phyloP scores from a whole-genome alignment of 2,797 vertebrate genomes.

The Aeoliscus strigatus region DNA sequence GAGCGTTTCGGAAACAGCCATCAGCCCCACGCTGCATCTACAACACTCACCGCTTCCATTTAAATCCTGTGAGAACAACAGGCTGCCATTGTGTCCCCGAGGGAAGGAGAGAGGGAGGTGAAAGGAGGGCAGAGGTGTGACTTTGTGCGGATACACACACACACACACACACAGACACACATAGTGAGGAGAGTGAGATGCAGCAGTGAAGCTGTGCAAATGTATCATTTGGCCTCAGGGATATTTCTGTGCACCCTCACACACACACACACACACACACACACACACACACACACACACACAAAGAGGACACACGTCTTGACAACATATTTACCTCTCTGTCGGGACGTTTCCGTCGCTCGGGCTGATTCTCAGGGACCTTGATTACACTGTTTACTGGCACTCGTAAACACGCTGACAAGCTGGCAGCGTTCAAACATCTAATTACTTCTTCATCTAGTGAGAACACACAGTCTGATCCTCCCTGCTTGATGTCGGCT shows the following conservation, averaged over 20 bases:
- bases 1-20: too few relatives aligned
- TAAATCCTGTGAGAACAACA: constrained; percentile 55
- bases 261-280: constrained; percentile 29
- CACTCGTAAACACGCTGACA: constrained; percentile 68
- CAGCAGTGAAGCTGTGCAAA: constrained; percentile 49
- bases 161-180: constrained; percentile 25
- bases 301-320: constrained; percentile 29
- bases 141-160: constrained; percentile 28
- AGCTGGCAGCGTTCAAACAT: constrained; percentile 59
- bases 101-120: constrained; percentile 43
- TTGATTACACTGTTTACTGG: constrained; percentile 74
- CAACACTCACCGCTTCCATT: constrained; percentile 69
- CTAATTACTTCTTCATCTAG: constrained; percentile 62
- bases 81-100: constrained; percentile 56
- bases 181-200: constrained; percentile 33
- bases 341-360: constrained; percentile 46
- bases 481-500: constrained; percentile 38
- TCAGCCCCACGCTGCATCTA: too few relatives aligned
- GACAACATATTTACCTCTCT: constrained; percentile 59
- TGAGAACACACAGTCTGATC: constrained; percentile 48
- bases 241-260: constrained; percentile 68
- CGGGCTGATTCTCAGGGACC: constrained; percentile 55
- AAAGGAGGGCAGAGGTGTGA: constrained; percentile 63
- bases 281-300: constrained; percentile 16
- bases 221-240: constrained; percentile 70